A percentile compares a stretch with the other conserved stretches of the same genome.
phyloP scores from a whole-genome alignment of 2,113 vertebrate genomes.

The Pachycephala philippinensis region DNA sequence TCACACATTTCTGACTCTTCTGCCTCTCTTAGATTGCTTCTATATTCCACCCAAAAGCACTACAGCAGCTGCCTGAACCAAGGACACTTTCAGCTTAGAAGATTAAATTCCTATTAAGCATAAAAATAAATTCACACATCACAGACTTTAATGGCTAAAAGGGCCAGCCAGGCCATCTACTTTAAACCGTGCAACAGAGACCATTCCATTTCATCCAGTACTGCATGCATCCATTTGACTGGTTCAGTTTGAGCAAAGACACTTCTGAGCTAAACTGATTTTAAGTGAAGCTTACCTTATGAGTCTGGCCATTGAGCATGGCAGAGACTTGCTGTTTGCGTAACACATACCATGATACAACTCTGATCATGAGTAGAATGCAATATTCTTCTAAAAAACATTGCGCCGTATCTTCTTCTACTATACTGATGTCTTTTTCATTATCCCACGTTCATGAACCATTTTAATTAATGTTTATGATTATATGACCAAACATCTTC shows the following conservation, averaged over 20 bases:
- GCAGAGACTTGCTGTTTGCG: neutral
- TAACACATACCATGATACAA: neutral
- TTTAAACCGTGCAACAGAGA: neutral
- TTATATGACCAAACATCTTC: neutral
- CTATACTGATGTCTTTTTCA: neutral
- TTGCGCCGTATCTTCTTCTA: neutral
- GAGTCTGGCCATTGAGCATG: neutral
- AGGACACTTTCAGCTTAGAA: neutral
- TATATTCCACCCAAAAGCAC: neutral
- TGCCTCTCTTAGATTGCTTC: neutral
- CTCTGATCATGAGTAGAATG: neutral
- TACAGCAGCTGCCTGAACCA: neutral
- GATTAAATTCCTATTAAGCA: neutral
- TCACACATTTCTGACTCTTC: neutral
- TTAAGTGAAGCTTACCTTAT: neutral
- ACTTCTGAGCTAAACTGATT: neutral
- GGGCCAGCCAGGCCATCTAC: neutral
- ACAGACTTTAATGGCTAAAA: neutral
- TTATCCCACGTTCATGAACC: neutral
- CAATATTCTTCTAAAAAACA: neutral
- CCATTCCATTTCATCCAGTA: neutral
- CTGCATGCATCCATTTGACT: neutral
- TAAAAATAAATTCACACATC: neutral
- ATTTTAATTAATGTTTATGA: neutral
- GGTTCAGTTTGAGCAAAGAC: neutral